Evolutionary conservation across 1,140 invertebrate genomes (phyloP).

Genomic region (Drosophila sproati): DNA sequence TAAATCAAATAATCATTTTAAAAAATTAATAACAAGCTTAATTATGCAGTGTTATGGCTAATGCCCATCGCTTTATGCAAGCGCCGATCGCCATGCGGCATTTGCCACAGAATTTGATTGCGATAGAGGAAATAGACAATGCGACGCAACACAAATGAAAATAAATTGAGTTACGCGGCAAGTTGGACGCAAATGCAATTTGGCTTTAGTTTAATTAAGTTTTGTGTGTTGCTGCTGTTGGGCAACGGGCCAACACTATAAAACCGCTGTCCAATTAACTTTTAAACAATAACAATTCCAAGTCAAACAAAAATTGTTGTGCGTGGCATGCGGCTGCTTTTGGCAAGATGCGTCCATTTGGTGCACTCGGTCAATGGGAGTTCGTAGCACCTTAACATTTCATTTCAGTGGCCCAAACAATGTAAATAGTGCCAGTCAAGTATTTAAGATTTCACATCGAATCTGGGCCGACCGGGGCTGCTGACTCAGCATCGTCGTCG

Average conservation of each 20-base stretch:
- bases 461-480: slow-evolving; percentile 30
- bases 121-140: slow-evolving; percentile 2
- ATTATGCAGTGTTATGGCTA: slow-evolving; percentile 19
- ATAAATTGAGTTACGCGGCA: slow-evolving; percentile 39
- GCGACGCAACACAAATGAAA: slow-evolving; percentile 27
- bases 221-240: slow-evolving; percentile 10
- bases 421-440: background rate
- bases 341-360: slow-evolving; percentile 6
- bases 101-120: slow-evolving; percentile 20
- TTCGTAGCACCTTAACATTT: slow-evolving; percentile 65
- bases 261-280: slow-evolving; percentile 42
- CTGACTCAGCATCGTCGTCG: slow-evolving; percentile 29
- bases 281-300: slow-evolving; percentile 31
- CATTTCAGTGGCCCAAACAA: background rate
- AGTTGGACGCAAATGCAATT: slow-evolving; percentile 38
- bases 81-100: slow-evolving; percentile 11
- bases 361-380: slow-evolving; percentile 48
- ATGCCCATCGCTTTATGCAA: slow-evolving; percentile 19
- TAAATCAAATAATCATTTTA: slow-evolving; percentile 3
- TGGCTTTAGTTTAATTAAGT: slow-evolving; percentile 48
- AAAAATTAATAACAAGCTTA: slow-evolving; percentile 11
- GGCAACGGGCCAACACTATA: slow-evolving; percentile 25
- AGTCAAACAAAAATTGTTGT: slow-evolving; percentile 11
- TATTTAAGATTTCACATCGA: slow-evolving; percentile 20
- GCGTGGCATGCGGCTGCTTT: slow-evolving; percentile 43